Evolutionary conservation across 2,888 invertebrate species (phyloP), one percentile per base, ranked within the genome.

Genomic region (Spicauda simplicius): DNA sequence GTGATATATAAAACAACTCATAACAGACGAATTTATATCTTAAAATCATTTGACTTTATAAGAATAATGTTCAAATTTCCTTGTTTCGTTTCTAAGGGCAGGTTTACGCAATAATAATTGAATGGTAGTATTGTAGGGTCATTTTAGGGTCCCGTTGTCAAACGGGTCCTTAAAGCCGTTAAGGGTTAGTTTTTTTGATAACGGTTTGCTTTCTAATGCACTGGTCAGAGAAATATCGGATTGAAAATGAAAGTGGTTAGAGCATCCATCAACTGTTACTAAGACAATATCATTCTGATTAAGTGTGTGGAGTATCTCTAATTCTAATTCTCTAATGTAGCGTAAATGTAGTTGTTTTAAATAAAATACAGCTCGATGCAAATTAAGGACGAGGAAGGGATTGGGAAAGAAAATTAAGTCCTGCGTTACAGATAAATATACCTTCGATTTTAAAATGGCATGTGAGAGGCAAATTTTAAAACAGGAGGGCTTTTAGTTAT

Each of bases 31-130:
- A 58, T 30, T 50, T 55, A 16, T 14, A 30, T 18, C 14, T 6
- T 53, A 37, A 8, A 18, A n/a, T n/a, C n/a, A n/a, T 25, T 25
- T 25, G 5, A 25, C 5, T 4, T 0, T 12, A 30, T n/a, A 8
- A 2, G 2, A 16, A 25, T 18, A 62, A 41, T 12, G 54, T 16
- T 10, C 3, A 25, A 19, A 37, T 53, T 53, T 6, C 5, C n/a
- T n/a, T 25, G 10, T 7, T 14, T 2, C 20, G 0, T 12, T 54
- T 11, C n/a, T 53, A 54, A 54, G 64, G 53, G 65, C 65, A 65
- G 30, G 59, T 65, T 65, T 64, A 48, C 54, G 54, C 59, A 85
- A 85, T 85, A 80, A 82, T 70, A 71, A 72, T 70, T 69, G 25
- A 25, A 25, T 73, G 72, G 74, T 73, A 74, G 72, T 71, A 70